phyloP scores from a whole-genome alignment of 2,113 vertebrate species.

The Ptilorrhoa leucosticta region DNA sequence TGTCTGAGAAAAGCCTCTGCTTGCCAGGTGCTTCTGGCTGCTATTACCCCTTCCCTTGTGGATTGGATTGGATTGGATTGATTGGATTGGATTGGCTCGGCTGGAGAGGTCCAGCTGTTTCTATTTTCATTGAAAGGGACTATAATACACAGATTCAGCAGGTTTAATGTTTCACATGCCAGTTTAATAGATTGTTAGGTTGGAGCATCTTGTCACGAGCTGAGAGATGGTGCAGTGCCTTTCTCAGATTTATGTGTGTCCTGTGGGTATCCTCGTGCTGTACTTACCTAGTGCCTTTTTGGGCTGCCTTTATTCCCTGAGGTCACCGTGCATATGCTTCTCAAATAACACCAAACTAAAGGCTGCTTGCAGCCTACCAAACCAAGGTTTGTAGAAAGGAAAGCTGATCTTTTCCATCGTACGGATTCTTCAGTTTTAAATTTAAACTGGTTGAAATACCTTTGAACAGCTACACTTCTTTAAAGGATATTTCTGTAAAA shows the following conservation, averaged over 20 bases:
- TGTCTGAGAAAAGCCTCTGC: background rate
- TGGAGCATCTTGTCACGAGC: background rate
- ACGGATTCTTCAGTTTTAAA: background rate
- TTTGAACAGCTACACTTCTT: background rate
- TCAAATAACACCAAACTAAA: background rate
- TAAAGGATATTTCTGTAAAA: background rate
- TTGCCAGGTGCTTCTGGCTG: background rate
- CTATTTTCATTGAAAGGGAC: background rate
- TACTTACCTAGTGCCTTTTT: background rate
- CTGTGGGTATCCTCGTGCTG: background rate
- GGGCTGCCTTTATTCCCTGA: background rate
- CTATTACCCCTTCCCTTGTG: background rate
- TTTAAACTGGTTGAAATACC: background rate
- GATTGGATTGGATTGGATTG: too few species aligned
- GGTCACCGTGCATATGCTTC: background rate
- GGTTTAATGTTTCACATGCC: background rate
- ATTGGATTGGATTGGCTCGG: background rate
- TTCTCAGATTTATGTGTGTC: background rate
- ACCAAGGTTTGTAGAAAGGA: background rate
- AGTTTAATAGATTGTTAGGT: background rate
- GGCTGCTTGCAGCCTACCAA: background rate
- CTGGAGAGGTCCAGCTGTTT: background rate
- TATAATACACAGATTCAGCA: background rate
- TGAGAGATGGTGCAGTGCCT: background rate
- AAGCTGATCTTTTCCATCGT: background rate